phyloP scores from a whole-genome alignment of 1,140 invertebrate species.

The Zelostemma sp. region DNA sequence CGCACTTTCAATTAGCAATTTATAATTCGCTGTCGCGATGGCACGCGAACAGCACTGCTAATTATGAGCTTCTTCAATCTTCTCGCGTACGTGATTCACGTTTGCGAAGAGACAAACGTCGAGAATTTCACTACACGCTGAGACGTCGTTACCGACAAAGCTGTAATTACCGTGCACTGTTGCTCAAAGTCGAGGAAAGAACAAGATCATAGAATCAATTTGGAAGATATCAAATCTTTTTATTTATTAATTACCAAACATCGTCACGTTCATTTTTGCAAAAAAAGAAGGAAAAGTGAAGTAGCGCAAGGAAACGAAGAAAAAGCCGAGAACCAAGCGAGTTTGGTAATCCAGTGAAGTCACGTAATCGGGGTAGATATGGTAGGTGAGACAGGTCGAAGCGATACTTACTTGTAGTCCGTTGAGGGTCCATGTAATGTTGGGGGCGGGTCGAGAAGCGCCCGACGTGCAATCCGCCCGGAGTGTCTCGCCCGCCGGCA shows the following conservation, averaged over 20 bases:
- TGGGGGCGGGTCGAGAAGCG: slow-evolving; percentile 79
- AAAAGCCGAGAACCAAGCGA: slow-evolving; percentile 40
- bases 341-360: slow-evolving; percentile 60
- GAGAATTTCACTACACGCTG: neutral
- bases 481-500: slow-evolving; percentile 76
- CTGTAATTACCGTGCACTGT: too few species aligned
- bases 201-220: too few species aligned
- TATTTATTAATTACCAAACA: too few species aligned
- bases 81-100: too few species aligned
- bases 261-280: too few species aligned
- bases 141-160: too few species aligned
- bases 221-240: too few species aligned
- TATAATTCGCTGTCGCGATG: neutral
- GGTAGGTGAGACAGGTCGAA: slow-evolving; percentile 17
- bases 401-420: slow-evolving; percentile 77
- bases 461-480: slow-evolving; percentile 84
- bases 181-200: too few species aligned
- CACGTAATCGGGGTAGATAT: slow-evolving; percentile 48
- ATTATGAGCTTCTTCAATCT: neutral
- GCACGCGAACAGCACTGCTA: neutral
- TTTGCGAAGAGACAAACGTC: neutral
- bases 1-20: neutral
- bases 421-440: slow-evolving; percentile 87
- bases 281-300: too few species aligned
- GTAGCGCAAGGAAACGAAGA: too few species aligned